phyloP scores from a whole-genome alignment of 1,140 invertebrate species.

The Hylaeus volcanicus region DNA sequence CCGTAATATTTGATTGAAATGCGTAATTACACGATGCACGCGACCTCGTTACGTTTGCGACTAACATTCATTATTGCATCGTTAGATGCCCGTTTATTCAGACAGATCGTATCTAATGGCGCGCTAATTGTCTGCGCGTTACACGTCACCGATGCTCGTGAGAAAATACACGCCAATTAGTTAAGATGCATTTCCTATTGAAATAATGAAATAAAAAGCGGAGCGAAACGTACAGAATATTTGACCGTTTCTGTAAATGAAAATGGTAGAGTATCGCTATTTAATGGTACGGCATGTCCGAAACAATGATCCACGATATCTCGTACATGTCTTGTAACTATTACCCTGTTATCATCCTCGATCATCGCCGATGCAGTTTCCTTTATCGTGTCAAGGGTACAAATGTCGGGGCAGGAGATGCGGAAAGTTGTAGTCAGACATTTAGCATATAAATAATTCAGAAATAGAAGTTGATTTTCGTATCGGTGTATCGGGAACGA shows the following conservation, averaged over 20 bases:
- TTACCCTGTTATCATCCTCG: not conserved
- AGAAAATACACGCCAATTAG: not conserved
- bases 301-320: not conserved
- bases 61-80: not conserved
- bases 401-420: not conserved
- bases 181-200: no score
- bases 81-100: not conserved
- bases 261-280: no score
- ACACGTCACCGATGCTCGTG: not conserved
- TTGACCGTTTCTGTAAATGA: not conserved
- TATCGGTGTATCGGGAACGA: conserved; percentile 11
- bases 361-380: no score
- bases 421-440: conserved; percentile 13
- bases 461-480: not conserved
- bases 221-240: not conserved
- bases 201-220: not conserved
- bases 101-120: conserved; percentile 7
- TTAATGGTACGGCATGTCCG: not conserved
- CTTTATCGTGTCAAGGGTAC: conserved; percentile 23
- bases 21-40: not conserved
- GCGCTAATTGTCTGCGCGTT: not conserved
- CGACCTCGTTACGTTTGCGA: not conserved
- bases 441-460: conserved; percentile 30
- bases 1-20: not conserved
- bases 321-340: not conserved